Evolutionary conservation across 2,888 invertebrate genomes (phyloP).

Genomic region (Marasmarcha lunaedactyla): DNA sequence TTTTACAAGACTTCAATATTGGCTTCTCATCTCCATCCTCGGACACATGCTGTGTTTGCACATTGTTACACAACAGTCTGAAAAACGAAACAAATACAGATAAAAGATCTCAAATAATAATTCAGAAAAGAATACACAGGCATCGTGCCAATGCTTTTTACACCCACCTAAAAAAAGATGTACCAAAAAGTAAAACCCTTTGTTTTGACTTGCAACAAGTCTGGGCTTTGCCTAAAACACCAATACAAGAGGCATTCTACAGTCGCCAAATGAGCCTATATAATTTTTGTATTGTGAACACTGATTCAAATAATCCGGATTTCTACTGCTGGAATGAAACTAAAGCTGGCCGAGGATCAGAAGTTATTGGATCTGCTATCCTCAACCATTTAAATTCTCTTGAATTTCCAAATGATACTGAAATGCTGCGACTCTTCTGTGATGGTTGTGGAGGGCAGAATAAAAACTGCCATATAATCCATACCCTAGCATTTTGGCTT

Average conservation of each 20-base stretch:
- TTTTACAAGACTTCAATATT: conserved; percentile 10
- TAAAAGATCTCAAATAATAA: conserved; percentile 8
- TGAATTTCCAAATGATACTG: conserved; percentile 11
- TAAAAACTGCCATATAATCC: conserved; percentile 15
- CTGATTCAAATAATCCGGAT: conserved; percentile 15
- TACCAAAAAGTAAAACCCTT: conserved; percentile 9
- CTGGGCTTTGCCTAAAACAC: conserved; percentile 15
- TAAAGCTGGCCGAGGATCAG: conserved; percentile 12
- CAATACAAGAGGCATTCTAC: conserved; percentile 17
- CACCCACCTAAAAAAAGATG: conserved; percentile 13
- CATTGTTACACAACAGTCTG: conserved; percentile 13
- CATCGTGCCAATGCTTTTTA: conserved; percentile 16
- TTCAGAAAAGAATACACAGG: conserved; percentile 16
- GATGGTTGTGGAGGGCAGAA: conserved; percentile 23
- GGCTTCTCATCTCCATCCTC: conserved; percentile 17
- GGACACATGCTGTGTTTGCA: conserved; percentile 20
- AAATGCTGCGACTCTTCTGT: conserved; percentile 17
- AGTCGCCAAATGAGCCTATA: conserved; percentile 15
- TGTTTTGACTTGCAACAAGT: conserved; percentile 19
- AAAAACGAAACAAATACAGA: conserved; percentile 10
- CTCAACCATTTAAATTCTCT: conserved; percentile 4
- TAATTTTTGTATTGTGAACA: conserved; percentile 18
- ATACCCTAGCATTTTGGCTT: conserved; percentile 12
- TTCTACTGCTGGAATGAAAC: conserved; percentile 20
- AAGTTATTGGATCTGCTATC: conserved; percentile 10